Percentiles rank a stretch among this genome's conserved stretches.
Evolutionary conservation across 2,113 vertebrate genomes (phyloP).

Genomic region (Aegotheles bennettii): DNA sequence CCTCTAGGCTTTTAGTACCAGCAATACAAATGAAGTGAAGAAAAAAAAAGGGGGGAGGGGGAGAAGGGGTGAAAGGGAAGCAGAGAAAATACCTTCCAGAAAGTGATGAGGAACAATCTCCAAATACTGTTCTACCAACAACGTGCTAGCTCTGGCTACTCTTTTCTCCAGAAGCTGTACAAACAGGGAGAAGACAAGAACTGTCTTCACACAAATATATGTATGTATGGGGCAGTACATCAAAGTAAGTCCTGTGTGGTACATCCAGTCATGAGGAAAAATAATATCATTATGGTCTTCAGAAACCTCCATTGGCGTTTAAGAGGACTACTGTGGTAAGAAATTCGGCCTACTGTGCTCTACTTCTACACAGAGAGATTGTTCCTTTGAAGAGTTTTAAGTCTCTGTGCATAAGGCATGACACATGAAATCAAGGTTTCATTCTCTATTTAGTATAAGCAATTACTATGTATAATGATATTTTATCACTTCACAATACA

Average conservation of each 20-base stretch:
- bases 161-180: background rate
- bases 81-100: background rate
- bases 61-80: too few species aligned
- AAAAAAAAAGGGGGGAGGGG: rapidly evolving
- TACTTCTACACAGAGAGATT: background rate
- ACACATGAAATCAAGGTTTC: background rate
- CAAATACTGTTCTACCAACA: background rate
- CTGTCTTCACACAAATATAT: background rate
- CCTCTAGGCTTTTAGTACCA: background rate
- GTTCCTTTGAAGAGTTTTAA: background rate
- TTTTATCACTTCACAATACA: background rate
- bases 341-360: background rate
- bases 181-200: background rate
- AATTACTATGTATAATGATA: background rate
- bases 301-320: background rate
- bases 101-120: background rate
- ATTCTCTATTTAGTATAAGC: background rate
- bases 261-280: background rate
- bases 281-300: background rate
- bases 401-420: background rate
- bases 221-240: background rate
- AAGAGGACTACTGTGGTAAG: background rate
- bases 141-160: background rate
- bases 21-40: background rate
- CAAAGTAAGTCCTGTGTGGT: background rate